Conservation (phyloP, 2,888 invertebrate species). For the Amphipoea oculea region DNA sequence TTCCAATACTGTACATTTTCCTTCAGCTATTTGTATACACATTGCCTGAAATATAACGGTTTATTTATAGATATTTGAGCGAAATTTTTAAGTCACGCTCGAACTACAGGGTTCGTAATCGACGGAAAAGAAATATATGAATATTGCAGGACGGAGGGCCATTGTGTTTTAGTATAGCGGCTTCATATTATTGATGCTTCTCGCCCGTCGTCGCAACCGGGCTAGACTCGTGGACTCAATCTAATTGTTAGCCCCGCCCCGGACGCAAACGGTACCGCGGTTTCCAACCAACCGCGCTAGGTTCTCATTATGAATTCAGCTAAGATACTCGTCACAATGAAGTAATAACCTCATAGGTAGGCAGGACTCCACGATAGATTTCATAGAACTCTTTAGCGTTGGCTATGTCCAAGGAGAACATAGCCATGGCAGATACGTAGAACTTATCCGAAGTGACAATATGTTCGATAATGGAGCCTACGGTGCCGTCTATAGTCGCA, state of each 20-base stretch:
- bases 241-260: not conserved
- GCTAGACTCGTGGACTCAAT: not conserved
- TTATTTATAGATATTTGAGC: not conserved
- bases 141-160: not conserved
- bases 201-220: not conserved
- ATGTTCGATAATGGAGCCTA: slow-evolving; percentile 94
- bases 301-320: not conserved
- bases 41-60: slow-evolving; percentile 91
- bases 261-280: not conserved
- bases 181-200: not conserved
- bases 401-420: slow-evolving; percentile 93
- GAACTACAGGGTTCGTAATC: not conserved
- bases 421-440: slow-evolving; percentile 94
- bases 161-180: not conserved
- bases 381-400: slow-evolving; percentile 97
- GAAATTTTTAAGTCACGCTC: not conserved
- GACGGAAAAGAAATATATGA: not conserved
- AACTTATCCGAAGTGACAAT: slow-evolving; percentile 93
- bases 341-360: slow-evolving; percentile 92
- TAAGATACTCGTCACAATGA: not conserved
- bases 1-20: slow-evolving; percentile 96
- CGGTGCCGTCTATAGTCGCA: slow-evolving; percentile 93
- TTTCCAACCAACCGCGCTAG: not conserved
- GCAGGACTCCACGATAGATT: slow-evolving; percentile 96
- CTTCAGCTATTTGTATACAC: slow-evolving; percentile 95